Evolutionary conservation across 2,888 invertebrate genomes (phyloP).

Genomic region (Yponomeuta plumbellus): DNA sequence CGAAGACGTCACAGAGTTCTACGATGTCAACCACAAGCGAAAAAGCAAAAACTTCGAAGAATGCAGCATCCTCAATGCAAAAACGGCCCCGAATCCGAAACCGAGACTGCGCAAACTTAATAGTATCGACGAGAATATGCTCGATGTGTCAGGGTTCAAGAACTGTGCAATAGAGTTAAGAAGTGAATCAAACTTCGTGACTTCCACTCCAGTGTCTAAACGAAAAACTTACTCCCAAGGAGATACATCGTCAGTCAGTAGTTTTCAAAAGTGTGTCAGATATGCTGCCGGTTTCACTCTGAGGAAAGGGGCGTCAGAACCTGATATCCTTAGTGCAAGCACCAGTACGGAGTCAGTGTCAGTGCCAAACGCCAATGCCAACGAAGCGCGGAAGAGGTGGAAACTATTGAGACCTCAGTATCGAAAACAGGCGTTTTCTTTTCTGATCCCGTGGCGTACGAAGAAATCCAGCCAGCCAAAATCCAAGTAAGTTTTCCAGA

Average conservation of each 20-base stretch:
- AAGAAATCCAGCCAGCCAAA: conserved; percentile 35
- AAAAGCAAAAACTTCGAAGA: conserved; percentile 62
- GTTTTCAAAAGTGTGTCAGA: conserved; percentile 56
- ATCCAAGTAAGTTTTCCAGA: neutral
- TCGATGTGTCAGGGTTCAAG: conserved; percentile 38
- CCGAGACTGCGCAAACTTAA: conserved; percentile 35
- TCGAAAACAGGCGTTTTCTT: conserved; percentile 61
- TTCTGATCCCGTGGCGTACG: conserved; percentile 62
- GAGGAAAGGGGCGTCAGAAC: conserved; percentile 59
- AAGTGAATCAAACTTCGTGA: conserved; percentile 44
- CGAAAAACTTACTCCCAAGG: conserved; percentile 53
- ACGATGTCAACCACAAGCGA: conserved; percentile 50
- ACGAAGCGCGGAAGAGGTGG: conserved; percentile 56
- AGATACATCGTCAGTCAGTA: conserved; percentile 46
- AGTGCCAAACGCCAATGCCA: conserved; percentile 33
- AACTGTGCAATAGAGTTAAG: conserved; percentile 56
- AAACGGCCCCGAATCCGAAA: conserved; percentile 29
- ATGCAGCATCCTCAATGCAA: conserved; percentile 62
- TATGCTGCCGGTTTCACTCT: conserved; percentile 44
- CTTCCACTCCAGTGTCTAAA: conserved; percentile 60
- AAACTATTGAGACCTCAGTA: conserved; percentile 57
- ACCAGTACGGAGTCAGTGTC: conserved; percentile 31
- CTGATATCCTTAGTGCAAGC: conserved; percentile 53
- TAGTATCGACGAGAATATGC: conserved; percentile 53
- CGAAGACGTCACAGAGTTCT: conserved; percentile 62